Base-by-base conservation (phyloP, 2,113 vertebrate species). In the Lota lota region DNA sequence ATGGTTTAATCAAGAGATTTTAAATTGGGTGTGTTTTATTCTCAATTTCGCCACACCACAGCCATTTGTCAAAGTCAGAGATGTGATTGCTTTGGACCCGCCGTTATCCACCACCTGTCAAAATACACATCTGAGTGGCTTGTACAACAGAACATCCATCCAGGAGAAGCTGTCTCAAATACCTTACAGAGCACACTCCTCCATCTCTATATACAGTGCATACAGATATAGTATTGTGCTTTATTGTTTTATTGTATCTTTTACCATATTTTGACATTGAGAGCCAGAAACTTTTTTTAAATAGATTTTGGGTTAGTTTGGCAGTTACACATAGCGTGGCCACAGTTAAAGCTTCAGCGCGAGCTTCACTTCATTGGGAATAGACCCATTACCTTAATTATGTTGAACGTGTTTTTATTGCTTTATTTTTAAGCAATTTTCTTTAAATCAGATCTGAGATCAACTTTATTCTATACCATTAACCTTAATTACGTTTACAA, bases 21-120 rank as follows among this genome's bases (percentile, higher is more conserved):
- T 96, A 96, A 96, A 96, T 94, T 97, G 95, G 95, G 96, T 96
- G 95, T 95, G 94, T 96, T 95, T 97, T 96, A 97, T 97, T 97
- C 96, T 97, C 95, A 96, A 97, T 94, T 97, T 95, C 90, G 83
- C 94, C 88, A 89, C 93, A 93, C 94, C 94, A 93, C 93, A 92
- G 78, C 94, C 95, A 98, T 99, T 97, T 97, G 94, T 99, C 97
- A 98, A 96, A 94, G 97, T 99, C 96, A 96, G 91, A 92, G 93
- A 92, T 94, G 94, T 97, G 96, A 98, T 99, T 98, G 95, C 96
- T 96, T 97, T 96, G 95, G 96, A 98, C 95, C 95, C 91, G 91
- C 93, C 92, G 93, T 95, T 96, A 97, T 97, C 95, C 95, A 93
- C 90, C 87, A 92, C 94, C 93, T 97, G 95, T 97, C 97, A 96